Conservation (phyloP, 2,888 invertebrate genomes). For the Melinaea marsaeus region DNA sequence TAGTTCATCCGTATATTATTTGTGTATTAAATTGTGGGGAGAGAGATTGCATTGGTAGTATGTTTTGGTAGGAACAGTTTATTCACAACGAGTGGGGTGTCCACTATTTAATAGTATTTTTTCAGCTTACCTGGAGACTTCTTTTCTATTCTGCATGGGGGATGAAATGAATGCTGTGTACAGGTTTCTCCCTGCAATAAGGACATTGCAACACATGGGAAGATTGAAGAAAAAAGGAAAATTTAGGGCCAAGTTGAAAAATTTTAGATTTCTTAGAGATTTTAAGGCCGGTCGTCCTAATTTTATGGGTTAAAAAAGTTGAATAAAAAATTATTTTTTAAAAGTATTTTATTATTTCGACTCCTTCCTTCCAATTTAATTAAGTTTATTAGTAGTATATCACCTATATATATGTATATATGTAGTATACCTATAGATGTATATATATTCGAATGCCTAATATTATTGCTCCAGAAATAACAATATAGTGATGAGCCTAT, state of each 20-base stretch:
- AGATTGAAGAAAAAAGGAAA: constrained; percentile 53
- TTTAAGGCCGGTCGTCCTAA: constrained; percentile 42
- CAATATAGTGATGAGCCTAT: too few species aligned
- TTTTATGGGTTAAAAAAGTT: constrained; percentile 48
- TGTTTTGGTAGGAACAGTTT: too few species aligned
- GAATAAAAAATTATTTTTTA: too few species aligned
- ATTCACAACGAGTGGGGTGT: not conserved
- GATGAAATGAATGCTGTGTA: constrained; percentile 50
- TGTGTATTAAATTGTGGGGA: constrained; percentile 4
- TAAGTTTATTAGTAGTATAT: too few species aligned
- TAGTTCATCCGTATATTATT: too few species aligned
- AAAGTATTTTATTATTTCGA: too few species aligned
- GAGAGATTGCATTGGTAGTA: too few species aligned
- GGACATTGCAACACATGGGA: constrained; percentile 65
- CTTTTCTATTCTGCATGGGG: constrained; percentile 63
- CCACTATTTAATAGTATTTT: constrained; percentile 9
- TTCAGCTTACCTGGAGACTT: constrained; percentile 57
- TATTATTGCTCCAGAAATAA: too few species aligned
- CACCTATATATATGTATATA: too few species aligned
- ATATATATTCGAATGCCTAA: too few species aligned
- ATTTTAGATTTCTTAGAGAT: constrained; percentile 54
- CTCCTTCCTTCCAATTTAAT: too few species aligned
- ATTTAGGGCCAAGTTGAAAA: constrained; percentile 47
- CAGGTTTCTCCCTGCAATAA: constrained; percentile 57
- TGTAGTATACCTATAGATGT: too few species aligned